phyloP scores from a whole-genome alignment of 92 coral and sea anemone species.

The Meandrina meandrites region DNA sequence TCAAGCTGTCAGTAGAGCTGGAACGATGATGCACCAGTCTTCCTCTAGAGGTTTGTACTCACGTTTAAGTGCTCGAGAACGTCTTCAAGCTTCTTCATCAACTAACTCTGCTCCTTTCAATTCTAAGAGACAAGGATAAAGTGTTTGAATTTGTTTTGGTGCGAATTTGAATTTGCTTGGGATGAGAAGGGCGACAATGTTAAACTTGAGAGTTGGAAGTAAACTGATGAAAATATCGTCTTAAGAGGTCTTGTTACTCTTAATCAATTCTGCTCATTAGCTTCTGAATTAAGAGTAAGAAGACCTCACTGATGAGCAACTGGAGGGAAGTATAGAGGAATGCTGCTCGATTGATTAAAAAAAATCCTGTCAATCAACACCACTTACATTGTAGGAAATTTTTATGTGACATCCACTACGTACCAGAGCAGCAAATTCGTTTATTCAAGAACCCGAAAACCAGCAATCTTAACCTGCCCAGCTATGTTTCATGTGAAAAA shows the following conservation, averaged over 20 bases:
- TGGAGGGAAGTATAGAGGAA: slow-evolving; percentile 16
- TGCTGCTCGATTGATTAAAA: no score
- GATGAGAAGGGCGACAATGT: slow-evolving; percentile 34
- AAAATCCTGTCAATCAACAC: no score
- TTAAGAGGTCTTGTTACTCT: slow-evolving; percentile 45
- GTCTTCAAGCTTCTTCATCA: slow-evolving; percentile 30
- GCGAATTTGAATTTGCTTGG: slow-evolving; percentile 12
- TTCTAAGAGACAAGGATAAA: slow-evolving; percentile 27
- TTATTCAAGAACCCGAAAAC: no score
- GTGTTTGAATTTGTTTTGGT: slow-evolving; percentile 51
- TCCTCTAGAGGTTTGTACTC: slow-evolving; percentile 46
- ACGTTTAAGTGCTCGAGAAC: slow-evolving; percentile 37
- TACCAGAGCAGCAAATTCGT: no score
- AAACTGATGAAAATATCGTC: slow-evolving; percentile 41
- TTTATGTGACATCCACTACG: no score
- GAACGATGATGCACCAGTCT: slow-evolving; percentile 40
- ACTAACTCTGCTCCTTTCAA: not conserved
- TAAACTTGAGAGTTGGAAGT: slow-evolving; percentile 15
- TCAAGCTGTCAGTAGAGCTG: slow-evolving; percentile 38
- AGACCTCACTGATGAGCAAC: slow-evolving; percentile 16
- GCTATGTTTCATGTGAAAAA: no score
- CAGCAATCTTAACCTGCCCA: no score
- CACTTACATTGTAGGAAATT: no score
- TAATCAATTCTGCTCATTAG: no score
- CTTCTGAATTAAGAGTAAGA: no score